Percentiles rank a stretch among this genome's conserved stretches.
Evolutionary conservation across 2,113 vertebrate genomes (phyloP).

Genomic region (Pelecanus crispus): DNA sequence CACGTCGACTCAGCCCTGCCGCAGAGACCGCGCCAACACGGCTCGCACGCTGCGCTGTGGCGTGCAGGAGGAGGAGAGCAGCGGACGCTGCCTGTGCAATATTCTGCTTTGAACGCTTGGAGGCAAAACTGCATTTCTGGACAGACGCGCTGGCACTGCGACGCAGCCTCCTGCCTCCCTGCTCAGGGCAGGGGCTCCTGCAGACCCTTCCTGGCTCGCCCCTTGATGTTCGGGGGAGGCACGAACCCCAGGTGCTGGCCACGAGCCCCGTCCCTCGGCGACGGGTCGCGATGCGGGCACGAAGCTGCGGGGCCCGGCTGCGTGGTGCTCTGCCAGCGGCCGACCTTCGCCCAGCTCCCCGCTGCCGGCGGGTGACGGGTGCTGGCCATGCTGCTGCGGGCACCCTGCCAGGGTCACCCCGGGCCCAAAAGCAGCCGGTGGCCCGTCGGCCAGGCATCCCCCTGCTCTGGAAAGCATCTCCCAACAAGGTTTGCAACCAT

Average conservation of each 20-base stretch:
- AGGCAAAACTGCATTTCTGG: background rate
- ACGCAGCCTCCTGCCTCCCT: background rate
- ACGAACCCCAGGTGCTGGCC: background rate
- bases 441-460: background rate
- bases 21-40: rapidly evolving
- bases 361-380: no score
- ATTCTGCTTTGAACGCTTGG: background rate
- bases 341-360: rapidly evolving
- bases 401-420: background rate
- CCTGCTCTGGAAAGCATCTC: background rate
- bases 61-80: rapidly evolving
- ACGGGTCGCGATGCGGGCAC: rapidly evolving
- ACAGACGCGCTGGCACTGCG: rapidly evolving
- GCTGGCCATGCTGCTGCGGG: background rate
- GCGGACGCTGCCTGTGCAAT: background rate
- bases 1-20: rapidly evolving
- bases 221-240: rapidly evolving
- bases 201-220: background rate
- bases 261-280: rapidly evolving
- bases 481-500: background rate
- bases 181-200: background rate
- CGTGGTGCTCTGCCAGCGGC: background rate
- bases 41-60: rapidly evolving
- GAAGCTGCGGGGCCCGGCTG: background rate
- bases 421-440: background rate